These are phyloP conservation scores for Onychomys leucogaster DNA, from an alignment of 2,797 vertebrate genomes.

Conservation along the genomic window DNA sequence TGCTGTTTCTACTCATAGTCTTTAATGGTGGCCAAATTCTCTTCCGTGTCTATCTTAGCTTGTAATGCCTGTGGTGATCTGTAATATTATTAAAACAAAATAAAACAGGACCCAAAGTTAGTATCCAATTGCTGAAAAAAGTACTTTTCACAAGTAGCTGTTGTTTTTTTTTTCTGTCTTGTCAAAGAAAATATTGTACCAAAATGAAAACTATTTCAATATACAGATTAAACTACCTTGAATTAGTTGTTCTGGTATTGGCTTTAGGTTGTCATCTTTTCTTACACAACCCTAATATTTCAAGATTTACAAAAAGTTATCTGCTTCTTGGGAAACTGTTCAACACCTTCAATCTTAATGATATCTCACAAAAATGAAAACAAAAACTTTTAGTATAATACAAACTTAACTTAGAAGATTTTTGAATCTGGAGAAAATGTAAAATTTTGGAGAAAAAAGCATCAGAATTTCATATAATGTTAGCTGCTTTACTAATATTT, in stretches of 20 bases:
- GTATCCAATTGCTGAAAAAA: neutral
- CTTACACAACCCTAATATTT: neutral
- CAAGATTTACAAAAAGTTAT: neutral
- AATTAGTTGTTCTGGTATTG: neutral
- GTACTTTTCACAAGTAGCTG: neutral
- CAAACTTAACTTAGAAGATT: conserved; percentile 15
- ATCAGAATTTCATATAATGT: neutral
- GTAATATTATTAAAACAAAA: neutral
- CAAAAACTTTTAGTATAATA: neutral
- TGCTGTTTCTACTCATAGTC: neutral
- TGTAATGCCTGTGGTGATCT: neutral
- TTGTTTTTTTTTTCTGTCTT: neutral
- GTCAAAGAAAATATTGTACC: conserved; percentile 22
- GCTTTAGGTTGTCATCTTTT: neutral
- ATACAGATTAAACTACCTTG: neutral
- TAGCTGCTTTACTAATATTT: neutral
- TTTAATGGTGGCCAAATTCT: neutral
- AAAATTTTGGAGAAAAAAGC: neutral
- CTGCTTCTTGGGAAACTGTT: neutral
- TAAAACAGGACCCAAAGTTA: neutral
- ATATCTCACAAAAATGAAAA: neutral
- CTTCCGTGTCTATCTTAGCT: neutral
- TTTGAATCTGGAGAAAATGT: neutral
- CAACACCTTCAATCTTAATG: conserved; percentile 4
- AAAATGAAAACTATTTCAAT: neutral